These are phyloP conservation scores for Circaetus cinerascens DNA, from an alignment of 2,113 vertebrate genomes.

Conservation along the genomic window DNA sequence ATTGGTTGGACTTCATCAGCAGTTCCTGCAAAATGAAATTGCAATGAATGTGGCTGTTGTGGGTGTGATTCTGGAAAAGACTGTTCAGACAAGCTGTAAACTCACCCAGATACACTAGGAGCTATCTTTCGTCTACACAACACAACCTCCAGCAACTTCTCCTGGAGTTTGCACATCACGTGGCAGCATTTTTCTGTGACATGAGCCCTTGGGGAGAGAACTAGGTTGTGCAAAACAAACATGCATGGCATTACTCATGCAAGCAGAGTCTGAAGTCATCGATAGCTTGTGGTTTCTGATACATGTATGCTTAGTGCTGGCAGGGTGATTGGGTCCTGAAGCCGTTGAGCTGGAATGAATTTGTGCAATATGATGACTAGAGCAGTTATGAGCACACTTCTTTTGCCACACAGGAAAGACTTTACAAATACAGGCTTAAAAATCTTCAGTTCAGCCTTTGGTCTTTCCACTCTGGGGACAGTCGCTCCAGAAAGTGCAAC, in stretches of 20 bases:
- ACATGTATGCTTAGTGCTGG: not conserved
- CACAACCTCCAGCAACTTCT: not conserved
- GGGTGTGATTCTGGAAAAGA: not conserved
- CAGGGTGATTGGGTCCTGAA: not conserved
- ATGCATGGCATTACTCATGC: not conserved
- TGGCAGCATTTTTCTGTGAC: not conserved
- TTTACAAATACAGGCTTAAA: not conserved
- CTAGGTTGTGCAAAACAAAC: not conserved
- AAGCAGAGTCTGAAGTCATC: not conserved
- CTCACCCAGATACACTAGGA: not conserved
- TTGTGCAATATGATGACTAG: not conserved
- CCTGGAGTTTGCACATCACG: not conserved
- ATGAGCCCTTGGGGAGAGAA: not conserved
- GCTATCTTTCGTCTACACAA: not conserved
- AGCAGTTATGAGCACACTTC: not conserved
- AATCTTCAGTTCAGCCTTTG: not conserved
- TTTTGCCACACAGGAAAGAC: not conserved
- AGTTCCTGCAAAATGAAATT: not conserved
- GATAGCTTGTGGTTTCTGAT: not conserved
- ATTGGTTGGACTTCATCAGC: not conserved
- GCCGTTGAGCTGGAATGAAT: not conserved
- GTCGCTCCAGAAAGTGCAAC: not conserved
- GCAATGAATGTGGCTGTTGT: not conserved
- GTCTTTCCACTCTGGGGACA: not conserved
- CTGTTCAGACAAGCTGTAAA: not conserved